Evolutionary conservation across 2,113 vertebrate species (phyloP).

Genomic region (Nesospiza acunhae): DNA sequence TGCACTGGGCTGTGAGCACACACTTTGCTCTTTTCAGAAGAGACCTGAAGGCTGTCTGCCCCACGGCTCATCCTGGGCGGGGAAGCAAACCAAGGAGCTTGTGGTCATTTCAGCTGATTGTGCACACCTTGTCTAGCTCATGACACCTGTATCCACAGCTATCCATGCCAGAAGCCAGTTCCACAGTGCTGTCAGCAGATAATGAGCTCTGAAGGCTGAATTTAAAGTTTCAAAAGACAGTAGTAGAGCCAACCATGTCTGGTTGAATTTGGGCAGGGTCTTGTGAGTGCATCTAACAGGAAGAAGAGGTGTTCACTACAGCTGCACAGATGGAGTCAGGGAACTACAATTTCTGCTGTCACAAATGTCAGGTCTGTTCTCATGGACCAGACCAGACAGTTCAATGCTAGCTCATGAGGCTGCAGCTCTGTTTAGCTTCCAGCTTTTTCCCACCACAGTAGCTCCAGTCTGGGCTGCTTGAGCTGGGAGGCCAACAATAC

Average conservation of each 20-base stretch:
- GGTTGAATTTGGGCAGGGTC: not conserved
- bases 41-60: not conserved
- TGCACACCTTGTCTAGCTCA: accelerated
- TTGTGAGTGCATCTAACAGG: not conserved
- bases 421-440: not conserved
- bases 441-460: not conserved
- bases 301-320: not conserved
- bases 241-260: not conserved
- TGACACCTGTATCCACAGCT: not conserved
- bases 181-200: not conserved
- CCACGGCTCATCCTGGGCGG: accelerated
- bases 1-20: not conserved
- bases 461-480: not conserved
- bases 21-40: not conserved
- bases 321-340: not conserved
- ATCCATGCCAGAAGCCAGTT: not conserved
- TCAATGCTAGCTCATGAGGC: not conserved
- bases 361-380: not conserved
- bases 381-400: not conserved
- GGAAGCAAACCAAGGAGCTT: not conserved
- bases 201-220: not conserved
- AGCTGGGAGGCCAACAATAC: not conserved
- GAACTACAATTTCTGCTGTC: not conserved
- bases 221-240: not conserved
- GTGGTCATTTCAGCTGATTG: not conserved